phyloP scores from a whole-genome alignment of 2,888 invertebrate genomes.

The Lamellibrachia columna region DNA sequence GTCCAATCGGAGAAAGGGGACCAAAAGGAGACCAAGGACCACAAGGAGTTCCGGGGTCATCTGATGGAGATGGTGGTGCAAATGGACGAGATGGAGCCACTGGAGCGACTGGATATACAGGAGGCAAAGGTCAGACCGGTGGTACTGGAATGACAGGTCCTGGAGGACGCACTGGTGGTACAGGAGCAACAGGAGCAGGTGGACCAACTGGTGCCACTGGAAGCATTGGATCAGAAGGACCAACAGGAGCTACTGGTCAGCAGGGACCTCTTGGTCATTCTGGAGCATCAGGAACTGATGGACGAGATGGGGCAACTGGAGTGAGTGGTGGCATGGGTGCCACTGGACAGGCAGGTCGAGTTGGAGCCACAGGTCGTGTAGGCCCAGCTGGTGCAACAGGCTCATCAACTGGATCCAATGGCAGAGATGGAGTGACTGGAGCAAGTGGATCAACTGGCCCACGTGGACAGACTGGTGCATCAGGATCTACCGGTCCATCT shows the following conservation, averaged over 20 bases:
- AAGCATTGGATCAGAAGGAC: not conserved
- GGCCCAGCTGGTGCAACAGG: not conserved
- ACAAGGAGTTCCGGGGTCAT: not conserved
- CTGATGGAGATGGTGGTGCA: not conserved
- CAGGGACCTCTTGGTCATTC: not conserved
- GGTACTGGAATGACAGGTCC: constrained; percentile 20
- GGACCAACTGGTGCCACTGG: constrained; percentile 22
- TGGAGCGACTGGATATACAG: not conserved
- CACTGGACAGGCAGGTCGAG: not conserved
- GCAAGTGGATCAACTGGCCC: constrained; percentile 7
- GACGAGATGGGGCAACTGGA: constrained; percentile 23
- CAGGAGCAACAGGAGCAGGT: not conserved
- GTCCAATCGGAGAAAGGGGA: constrained; percentile 31
- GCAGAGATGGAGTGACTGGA: constrained; percentile 17
- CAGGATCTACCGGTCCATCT: constrained; percentile 14
- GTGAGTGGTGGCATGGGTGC: not conserved
- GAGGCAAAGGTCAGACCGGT: not conserved
- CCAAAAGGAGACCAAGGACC: constrained; percentile 25
- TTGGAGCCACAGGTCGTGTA: constrained; percentile 30
- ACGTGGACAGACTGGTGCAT: constrained; percentile 46
- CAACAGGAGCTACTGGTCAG: not conserved
- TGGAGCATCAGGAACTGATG: constrained; percentile 29
- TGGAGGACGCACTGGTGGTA: constrained; percentile 1
- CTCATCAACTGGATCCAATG: constrained; percentile 9
- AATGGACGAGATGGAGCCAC: constrained; percentile 24